Conservation (phyloP, 35 echinoderm and acorn worm species). For the Apostichopus californicus region DNA sequence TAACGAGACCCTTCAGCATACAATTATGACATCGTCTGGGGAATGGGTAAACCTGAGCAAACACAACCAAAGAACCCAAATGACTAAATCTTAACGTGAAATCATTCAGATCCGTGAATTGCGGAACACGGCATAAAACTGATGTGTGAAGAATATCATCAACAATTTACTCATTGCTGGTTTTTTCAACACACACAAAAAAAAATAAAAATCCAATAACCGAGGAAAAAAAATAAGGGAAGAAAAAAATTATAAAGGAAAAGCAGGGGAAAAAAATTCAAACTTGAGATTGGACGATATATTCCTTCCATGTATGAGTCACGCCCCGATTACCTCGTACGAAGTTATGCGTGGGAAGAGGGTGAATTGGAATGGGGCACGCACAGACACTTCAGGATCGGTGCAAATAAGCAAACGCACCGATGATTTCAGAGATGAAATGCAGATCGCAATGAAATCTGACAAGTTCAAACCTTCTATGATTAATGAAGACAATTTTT, state of each 20-base stretch:
- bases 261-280: background rate
- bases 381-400: constrained; percentile 21
- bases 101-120: background rate
- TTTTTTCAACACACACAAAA: background rate
- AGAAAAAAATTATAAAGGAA: background rate
- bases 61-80: background rate
- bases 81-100: background rate
- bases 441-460: constrained; percentile 38
- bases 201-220: background rate
- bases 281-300: background rate
- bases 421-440: background rate
- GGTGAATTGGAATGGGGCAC: constrained; percentile 17
- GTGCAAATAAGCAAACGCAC: background rate
- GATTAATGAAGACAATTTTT: constrained; percentile 25
- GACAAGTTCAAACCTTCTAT: constrained; percentile 18
- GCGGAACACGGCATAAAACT: background rate
- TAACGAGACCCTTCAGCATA: constrained; percentile 11
- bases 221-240: background rate
- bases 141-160: constrained; percentile 24
- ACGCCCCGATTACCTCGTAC: constrained; percentile 23
- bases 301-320: constrained; percentile 8
- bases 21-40: constrained; percentile 10
- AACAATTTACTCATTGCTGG: constrained; percentile 18
- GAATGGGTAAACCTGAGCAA: background rate
- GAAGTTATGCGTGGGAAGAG: constrained; percentile 14